phyloP scores from a whole-genome alignment of 1,140 invertebrate species.

The Leguminivora glycinivorella region DNA sequence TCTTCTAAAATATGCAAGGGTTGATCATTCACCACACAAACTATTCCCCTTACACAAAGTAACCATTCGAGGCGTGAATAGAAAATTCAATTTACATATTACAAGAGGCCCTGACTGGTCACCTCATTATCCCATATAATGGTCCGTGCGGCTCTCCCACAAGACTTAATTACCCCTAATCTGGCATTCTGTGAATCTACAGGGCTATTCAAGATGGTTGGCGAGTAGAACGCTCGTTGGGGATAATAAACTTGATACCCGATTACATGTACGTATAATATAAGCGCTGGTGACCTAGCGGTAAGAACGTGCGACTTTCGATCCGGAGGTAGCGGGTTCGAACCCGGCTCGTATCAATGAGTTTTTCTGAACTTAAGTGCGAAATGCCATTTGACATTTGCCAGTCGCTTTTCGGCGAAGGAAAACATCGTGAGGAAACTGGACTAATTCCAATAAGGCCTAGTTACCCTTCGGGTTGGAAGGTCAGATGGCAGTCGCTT shows the following conservation, averaged over 20 bases:
- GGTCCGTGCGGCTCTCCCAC: conserved; percentile 53
- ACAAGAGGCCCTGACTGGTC: conserved; percentile 65
- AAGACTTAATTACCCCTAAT: conserved; percentile 72
- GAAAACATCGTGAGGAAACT: no score
- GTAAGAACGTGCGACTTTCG: no score
- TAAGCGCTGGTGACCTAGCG: no score
- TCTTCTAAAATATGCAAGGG: background rate
- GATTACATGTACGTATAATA: background rate
- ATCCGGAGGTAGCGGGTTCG: no score
- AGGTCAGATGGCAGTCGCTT: no score
- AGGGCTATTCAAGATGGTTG: background rate
- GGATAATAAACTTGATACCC: background rate
- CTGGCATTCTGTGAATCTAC: conserved; percentile 62
- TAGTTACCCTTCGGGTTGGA: no score
- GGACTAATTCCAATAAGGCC: no score
- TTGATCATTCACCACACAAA: background rate
- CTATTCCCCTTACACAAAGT: conserved; percentile 16
- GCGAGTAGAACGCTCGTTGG: background rate
- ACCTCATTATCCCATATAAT: conserved; percentile 72
- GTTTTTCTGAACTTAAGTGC: no score
- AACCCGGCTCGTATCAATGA: no score
- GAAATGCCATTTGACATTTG: no score
- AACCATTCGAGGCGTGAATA: conserved; percentile 37
- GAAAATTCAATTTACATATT: conserved; percentile 72
- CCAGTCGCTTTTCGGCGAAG: no score